Evolutionary conservation across 2,888 invertebrate species (phyloP).

Genomic region (Melanargia galathea): DNA sequence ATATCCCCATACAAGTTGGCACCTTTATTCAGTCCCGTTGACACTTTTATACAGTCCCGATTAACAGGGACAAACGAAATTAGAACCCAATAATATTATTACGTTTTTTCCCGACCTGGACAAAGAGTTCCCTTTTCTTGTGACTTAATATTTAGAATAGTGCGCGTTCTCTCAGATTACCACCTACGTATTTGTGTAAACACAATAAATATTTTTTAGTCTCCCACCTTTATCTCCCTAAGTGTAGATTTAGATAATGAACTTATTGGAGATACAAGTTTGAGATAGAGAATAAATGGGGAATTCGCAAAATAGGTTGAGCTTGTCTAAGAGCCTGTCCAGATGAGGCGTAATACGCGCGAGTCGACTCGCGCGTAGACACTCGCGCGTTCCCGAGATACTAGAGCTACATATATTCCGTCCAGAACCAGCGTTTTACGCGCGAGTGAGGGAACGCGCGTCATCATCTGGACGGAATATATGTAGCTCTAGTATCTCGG

Average conservation of each 20-base stretch:
- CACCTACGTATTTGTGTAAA: slow-evolving; percentile 81
- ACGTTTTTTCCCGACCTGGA: slow-evolving; percentile 52
- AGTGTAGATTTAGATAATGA: slow-evolving; percentile 59
- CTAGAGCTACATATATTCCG: no score
- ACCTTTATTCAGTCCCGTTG: slow-evolving; percentile 70
- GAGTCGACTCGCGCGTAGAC: no score
- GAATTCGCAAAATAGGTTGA: slow-evolving; percentile 24
- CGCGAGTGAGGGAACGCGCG: no score
- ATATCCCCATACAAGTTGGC: slow-evolving; percentile 77
- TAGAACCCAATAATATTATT: slow-evolving; percentile 82
- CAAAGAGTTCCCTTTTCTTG: slow-evolving; percentile 59
- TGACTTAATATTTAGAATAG: slow-evolving; percentile 63
- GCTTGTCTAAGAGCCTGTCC: no score
- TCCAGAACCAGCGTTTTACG: no score
- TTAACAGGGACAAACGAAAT: slow-evolving; percentile 82
- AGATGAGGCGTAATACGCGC: no score
- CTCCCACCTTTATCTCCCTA: slow-evolving; percentile 58
- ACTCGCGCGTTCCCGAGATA: no score
- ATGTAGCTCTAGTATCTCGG: no score
- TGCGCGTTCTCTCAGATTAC: slow-evolving; percentile 68
- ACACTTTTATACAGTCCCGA: slow-evolving; percentile 79
- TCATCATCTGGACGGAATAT: no score
- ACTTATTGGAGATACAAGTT: slow-evolving; percentile 54
- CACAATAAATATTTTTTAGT: slow-evolving; percentile 79
- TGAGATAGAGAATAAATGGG: slow-evolving; percentile 39